phyloP scores from a whole-genome alignment of 1,140 invertebrate genomes.

The Andricus grossulariae region DNA sequence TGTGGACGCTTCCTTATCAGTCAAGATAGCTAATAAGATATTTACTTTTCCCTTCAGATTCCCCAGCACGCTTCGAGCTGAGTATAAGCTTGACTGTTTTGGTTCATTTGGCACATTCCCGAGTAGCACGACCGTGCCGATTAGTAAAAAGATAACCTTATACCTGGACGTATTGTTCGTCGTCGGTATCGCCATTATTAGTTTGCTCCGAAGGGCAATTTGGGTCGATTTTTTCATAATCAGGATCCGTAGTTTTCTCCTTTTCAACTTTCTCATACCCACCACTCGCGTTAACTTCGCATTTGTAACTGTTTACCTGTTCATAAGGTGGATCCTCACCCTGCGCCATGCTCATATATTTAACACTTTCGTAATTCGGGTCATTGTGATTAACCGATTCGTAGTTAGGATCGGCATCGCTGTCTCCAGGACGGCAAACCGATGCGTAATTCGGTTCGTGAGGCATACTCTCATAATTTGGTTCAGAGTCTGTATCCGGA shows the following conservation, averaged over 20 bases:
- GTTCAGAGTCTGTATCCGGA: conserved; percentile 73
- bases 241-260: conserved; percentile 47
- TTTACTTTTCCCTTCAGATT: conserved; percentile 16
- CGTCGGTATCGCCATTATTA: conserved; percentile 63
- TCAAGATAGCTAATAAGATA: conserved; percentile 48
- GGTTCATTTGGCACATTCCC: conserved; percentile 39
- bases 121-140: not conserved
- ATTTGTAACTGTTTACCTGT: conserved; percentile 64
- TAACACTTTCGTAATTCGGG: conserved; percentile 76
- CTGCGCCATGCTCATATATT: conserved; percentile 65
- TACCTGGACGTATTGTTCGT: conserved; percentile 71
- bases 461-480: conserved; percentile 84
- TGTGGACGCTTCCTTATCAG: not conserved
- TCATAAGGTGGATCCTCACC: conserved; percentile 74
- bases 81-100: conserved; percentile 39
- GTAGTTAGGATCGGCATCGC: conserved; percentile 85
- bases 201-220: conserved; percentile 51
- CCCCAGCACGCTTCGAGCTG: conserved; percentile 27
- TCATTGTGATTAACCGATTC: conserved; percentile 79
- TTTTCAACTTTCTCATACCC: conserved; percentile 67
- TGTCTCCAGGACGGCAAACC: conserved; percentile 79
- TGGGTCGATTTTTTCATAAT: conserved; percentile 65
- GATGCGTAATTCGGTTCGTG: conserved; percentile 77
- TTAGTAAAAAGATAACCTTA: conserved; percentile 43
- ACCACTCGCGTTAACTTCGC: not conserved